Conservation (phyloP, 1,140 invertebrate species). For the Pygmarrhopalites habei region DNA sequence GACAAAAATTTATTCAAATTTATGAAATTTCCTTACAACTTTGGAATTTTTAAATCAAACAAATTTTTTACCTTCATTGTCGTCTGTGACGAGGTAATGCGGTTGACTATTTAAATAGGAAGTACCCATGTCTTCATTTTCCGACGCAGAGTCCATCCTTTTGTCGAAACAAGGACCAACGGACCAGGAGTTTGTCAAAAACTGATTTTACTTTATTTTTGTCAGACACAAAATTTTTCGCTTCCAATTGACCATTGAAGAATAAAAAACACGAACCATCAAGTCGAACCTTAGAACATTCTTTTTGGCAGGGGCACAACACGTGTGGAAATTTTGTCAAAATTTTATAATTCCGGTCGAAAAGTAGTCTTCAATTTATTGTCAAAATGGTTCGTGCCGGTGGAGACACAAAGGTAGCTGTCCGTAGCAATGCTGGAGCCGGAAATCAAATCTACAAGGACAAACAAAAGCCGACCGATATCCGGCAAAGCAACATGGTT, state of each 20-base stretch:
- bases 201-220: too few relatives aligned
- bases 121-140: conserved; percentile 30
- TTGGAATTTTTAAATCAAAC: background rate
- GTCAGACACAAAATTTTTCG: too few relatives aligned
- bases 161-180: too few relatives aligned
- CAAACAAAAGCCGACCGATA: conserved; percentile 90
- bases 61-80: conserved; percentile 18
- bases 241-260: too few relatives aligned
- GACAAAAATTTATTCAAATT: background rate
- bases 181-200: too few relatives aligned
- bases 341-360: too few relatives aligned
- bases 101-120: conserved; percentile 16
- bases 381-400: conserved; percentile 8
- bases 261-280: too few relatives aligned
- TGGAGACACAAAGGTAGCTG: background rate
- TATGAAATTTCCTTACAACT: background rate
- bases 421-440: background rate
- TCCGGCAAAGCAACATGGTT: conserved; percentile 89
- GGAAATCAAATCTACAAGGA: conserved; percentile 57
- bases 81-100: conserved; percentile 23
- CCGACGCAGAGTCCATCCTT: conserved; percentile 33
- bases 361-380: too few relatives aligned
- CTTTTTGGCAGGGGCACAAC: too few relatives aligned
- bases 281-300: too few relatives aligned
- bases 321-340: too few relatives aligned